A percentile compares a stretch with the other conserved stretches of the same genome.
Evolutionary conservation across 2,888 invertebrate genomes (phyloP).

Genomic region (Malthinus seriepunctatus): DNA sequence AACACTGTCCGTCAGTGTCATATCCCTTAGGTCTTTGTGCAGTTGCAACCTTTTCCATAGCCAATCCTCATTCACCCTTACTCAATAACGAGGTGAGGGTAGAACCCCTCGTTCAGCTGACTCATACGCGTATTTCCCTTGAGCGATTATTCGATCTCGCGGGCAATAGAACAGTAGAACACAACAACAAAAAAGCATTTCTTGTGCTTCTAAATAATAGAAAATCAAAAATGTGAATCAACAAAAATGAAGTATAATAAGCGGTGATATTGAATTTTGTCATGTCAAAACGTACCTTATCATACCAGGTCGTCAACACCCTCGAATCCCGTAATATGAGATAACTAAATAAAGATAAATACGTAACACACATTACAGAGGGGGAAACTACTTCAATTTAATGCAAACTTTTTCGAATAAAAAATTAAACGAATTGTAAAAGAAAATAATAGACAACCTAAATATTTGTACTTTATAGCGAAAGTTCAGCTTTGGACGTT

Average conservation of each 20-base stretch:
- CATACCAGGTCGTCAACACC: conserved; percentile 4
- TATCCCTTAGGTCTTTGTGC: conserved; percentile 49
- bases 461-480: conserved; percentile 2
- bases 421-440: neutral
- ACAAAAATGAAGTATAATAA: neutral
- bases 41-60: conserved; percentile 49
- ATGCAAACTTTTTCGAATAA: neutral
- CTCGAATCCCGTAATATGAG: conserved; percentile 8
- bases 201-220: too few species aligned
- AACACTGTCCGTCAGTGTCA: conserved; percentile 49
- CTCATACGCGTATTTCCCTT: conserved; percentile 49
- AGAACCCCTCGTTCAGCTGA: conserved; percentile 48
- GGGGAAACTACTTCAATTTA: conserved; percentile 3
- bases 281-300: conserved; percentile 1
- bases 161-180: conserved; percentile 24
- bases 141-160: conserved; percentile 34
- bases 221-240: neutral
- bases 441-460: neutral
- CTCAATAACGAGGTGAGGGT: conserved; percentile 44
- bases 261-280: neutral
- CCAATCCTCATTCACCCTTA: conserved; percentile 48
- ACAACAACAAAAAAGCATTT: neutral
- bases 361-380: conserved; percentile 2
- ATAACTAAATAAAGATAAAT: conserved; percentile 14
- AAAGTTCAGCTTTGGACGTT: neutral